These are phyloP conservation scores for Tolmerus cingulatus DNA, from an alignment of 2,888 invertebrate species.

Conservation along the genomic window DNA sequence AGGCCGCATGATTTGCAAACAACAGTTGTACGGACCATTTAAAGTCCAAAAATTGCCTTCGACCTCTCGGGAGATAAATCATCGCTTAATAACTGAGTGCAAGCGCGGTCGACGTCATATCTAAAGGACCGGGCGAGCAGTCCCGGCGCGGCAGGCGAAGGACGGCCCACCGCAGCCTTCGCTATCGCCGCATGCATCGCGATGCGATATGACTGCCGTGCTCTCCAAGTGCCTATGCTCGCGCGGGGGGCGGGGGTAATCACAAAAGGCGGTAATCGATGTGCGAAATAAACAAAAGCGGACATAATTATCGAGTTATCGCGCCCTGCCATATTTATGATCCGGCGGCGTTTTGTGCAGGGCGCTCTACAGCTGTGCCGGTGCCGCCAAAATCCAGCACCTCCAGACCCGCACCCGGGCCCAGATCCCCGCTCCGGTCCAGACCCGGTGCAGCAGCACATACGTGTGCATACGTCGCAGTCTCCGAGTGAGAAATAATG, in stretches of 20 bases:
- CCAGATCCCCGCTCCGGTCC: not conserved
- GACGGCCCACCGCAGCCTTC: not conserved
- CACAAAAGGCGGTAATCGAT: slow-evolving; percentile 62
- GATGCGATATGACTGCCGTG: slow-evolving; percentile 20
- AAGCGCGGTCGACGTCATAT: slow-evolving; percentile 13
- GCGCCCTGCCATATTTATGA: slow-evolving; percentile 55
- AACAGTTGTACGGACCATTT: slow-evolving; percentile 42
- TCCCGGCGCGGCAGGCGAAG: slow-evolving; percentile 19
- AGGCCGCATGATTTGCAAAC: slow-evolving; percentile 38
- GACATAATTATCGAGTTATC: slow-evolving; percentile 65
- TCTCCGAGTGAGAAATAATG: slow-evolving; percentile 40
- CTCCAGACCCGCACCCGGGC: not conserved
- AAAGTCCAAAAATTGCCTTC: slow-evolving; percentile 46
- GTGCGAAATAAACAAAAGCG: slow-evolving; percentile 64
- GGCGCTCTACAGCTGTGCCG: slow-evolving; percentile 36
- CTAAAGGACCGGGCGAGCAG: slow-evolving; percentile 36
- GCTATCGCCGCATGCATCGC: slow-evolving; percentile 40
- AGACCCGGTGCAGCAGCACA: not conserved
- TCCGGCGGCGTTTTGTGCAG: slow-evolving; percentile 49
- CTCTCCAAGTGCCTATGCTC: slow-evolving; percentile 47
- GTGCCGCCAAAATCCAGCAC: slow-evolving; percentile 32
- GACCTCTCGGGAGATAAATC: slow-evolving; percentile 46
- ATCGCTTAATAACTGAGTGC: slow-evolving; percentile 48
- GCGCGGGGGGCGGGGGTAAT: slow-evolving; percentile 44
- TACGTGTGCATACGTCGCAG: slow-evolving; percentile 20